Evolutionary conservation across 2,113 vertebrate genomes (phyloP).

Genomic region (Phylloscopus whistleri): DNA sequence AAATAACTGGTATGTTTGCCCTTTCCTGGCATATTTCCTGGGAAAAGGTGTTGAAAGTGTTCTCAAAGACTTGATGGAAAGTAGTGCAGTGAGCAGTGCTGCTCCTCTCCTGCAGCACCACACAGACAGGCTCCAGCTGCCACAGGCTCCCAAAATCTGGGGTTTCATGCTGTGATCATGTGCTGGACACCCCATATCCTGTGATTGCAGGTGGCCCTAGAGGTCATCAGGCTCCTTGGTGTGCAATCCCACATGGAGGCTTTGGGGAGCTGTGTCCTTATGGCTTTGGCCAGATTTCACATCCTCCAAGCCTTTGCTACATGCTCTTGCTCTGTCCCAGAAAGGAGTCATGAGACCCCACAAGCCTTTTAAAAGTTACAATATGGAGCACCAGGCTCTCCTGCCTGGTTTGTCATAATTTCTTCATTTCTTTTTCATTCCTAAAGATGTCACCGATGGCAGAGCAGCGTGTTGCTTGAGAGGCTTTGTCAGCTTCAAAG

Average conservation of each 20-base stretch:
- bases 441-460: background rate
- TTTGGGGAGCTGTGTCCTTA: background rate
- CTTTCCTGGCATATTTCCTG: slow-evolving; percentile 26
- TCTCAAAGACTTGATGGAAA: background rate
- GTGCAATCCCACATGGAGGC: background rate
- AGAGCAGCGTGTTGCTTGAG: background rate
- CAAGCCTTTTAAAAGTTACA: background rate
- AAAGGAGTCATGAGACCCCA: background rate
- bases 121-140: background rate
- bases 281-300: background rate
- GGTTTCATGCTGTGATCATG: background rate
- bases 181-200: background rate
- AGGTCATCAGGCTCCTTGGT: background rate
- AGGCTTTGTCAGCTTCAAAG: background rate
- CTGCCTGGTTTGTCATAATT: background rate
- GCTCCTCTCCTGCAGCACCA: background rate
- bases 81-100: background rate
- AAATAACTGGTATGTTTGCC: slow-evolving; percentile 18
- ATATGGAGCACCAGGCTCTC: background rate
- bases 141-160: background rate
- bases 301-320: background rate
- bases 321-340: background rate
- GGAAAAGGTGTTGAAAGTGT: background rate
- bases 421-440: background rate
- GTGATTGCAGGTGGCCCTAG: background rate